These are phyloP conservation scores for Tenualosa thibaudeaui DNA, from an alignment of 2,797 vertebrate species.

Conservation along the genomic window DNA sequence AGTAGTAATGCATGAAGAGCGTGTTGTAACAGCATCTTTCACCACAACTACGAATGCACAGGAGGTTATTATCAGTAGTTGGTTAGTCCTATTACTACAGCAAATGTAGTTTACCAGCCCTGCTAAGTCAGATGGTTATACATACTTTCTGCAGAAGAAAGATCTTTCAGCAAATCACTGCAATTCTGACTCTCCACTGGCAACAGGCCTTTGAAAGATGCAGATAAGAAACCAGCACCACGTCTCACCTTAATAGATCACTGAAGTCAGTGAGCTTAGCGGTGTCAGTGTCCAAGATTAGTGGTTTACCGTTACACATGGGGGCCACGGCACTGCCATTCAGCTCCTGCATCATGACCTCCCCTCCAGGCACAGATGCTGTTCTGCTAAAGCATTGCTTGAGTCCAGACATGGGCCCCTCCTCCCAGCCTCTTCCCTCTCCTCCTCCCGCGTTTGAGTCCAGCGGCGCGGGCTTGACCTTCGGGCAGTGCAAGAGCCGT, in stretches of 20 bases:
- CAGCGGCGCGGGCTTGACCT: conserved; percentile 40
- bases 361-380: conserved; percentile 65
- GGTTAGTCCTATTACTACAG: no score
- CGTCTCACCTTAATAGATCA: conserved; percentile 40
- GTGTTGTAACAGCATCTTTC: no score
- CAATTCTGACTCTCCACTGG: not conserved
- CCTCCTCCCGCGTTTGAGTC: conserved; percentile 50
- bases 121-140: no score
- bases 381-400: conserved; percentile 55
- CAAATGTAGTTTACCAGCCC: no score
- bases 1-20: not conserved
- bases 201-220: not conserved
- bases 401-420: conserved; percentile 62
- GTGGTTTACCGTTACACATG: conserved; percentile 52
- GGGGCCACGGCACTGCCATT: conserved; percentile 48
- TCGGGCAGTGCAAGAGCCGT: conserved; percentile 74
- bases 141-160: no score
- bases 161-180: no score
- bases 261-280: conserved; percentile 59
- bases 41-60: no score
- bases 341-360: conserved; percentile 73
- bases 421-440: conserved; percentile 55
- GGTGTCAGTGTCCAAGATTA: conserved; percentile 27
- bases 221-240: not conserved
- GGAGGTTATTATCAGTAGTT: no score